Evolutionary conservation across 2,113 vertebrate genomes (phyloP).

Genomic region (Oxygymnocypris stewartii): DNA sequence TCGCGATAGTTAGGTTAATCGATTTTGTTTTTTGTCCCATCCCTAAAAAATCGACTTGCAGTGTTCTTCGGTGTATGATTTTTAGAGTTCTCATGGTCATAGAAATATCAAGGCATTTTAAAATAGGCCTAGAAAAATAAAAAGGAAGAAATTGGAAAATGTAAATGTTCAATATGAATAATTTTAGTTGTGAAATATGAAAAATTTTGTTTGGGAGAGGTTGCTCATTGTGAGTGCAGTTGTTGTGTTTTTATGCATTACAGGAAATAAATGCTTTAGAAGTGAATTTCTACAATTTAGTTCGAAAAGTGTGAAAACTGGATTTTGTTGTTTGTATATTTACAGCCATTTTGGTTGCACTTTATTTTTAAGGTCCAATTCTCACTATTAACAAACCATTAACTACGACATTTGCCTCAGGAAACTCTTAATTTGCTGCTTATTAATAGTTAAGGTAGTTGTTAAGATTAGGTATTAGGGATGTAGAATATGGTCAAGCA

Average conservation of each 20-base stretch:
- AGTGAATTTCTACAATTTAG: not conserved
- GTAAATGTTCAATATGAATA: not conserved
- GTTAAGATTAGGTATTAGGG: no score
- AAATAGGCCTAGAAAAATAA: not conserved
- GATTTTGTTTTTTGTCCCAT: no score
- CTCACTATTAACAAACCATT: no score
- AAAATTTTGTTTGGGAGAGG: not conserved
- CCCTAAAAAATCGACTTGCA: no score
- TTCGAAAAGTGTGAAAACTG: not conserved
- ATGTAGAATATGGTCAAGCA: no score
- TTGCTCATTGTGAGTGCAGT: not conserved
- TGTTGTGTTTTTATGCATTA: not conserved
- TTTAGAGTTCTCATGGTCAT: not conserved
- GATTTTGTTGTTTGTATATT: not conserved
- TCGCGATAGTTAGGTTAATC: no score
- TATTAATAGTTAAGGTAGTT: no score
- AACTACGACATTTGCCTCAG: no score
- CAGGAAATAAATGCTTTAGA: not conserved
- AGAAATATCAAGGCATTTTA: not conserved
- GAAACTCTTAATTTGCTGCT: no score
- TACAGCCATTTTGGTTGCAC: no score
- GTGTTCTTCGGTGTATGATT: not conserved
- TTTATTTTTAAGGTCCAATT: no score
- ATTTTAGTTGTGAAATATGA: not conserved
- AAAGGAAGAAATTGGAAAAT: not conserved